Evolutionary conservation across 2,113 vertebrate genomes (phyloP).

Genomic region (Pongo pygmaeus): DNA sequence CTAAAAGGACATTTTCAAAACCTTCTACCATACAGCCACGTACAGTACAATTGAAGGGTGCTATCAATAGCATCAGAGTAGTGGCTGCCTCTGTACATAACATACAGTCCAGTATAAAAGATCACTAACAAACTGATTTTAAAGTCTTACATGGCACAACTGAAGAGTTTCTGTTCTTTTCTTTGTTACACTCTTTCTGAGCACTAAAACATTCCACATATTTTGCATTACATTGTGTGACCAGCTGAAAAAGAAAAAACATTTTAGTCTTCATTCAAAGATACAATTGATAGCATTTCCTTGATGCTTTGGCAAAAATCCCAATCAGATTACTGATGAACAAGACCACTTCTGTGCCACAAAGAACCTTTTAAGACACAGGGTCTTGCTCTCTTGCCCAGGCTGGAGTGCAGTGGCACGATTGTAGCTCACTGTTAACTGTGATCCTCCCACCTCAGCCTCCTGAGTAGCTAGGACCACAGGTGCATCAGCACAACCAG

Average conservation of each 20-base stretch:
- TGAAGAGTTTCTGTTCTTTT: conserved; percentile 96
- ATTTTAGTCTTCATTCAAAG: conserved; percentile 32
- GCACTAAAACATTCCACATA: conserved; percentile 94
- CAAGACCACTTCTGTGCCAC: background rate
- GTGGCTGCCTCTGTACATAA: conserved; percentile 53
- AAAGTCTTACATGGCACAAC: conserved; percentile 93
- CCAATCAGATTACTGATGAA: background rate
- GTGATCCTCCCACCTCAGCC: background rate
- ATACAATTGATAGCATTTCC: background rate
- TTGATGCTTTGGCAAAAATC: background rate
- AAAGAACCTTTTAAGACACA: too few relatives aligned
- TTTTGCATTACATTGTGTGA: conserved; percentile 94
- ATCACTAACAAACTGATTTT: conserved; percentile 54
- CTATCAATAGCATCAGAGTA: background rate
- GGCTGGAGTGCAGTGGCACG: too few relatives aligned
- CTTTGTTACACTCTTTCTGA: conserved; percentile 98
- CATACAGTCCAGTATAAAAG: background rate
- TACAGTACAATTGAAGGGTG: background rate
- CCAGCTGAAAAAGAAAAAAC: conserved; percentile 87
- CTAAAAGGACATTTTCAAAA: background rate
- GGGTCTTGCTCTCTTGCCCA: too few relatives aligned
- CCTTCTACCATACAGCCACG: too few relatives aligned
- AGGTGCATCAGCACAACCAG: background rate
- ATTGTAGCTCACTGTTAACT: too few relatives aligned
- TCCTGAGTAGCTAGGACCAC: background rate